Base-by-base conservation (phyloP, 2,797 vertebrate species). In the Liasis olivaceus region DNA sequence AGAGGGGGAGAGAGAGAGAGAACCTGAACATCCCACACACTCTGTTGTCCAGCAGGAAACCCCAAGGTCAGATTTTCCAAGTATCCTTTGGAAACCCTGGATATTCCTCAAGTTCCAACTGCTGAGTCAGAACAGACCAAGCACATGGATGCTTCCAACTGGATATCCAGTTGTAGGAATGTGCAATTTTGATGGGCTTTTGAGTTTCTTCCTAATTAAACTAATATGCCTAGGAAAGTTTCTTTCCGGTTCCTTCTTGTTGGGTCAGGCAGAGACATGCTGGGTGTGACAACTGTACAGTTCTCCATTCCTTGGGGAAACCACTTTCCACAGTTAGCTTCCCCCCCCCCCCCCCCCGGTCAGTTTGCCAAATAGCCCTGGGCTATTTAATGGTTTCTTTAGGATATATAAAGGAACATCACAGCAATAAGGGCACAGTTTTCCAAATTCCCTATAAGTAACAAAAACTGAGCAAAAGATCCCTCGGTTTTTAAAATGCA, bases 11-110 rank as follows among this genome's bases (percentile, higher is more conserved):
- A 5, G 26, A 54, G 20, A 14, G 28, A 8, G 17, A 31, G 24
- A 15, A 47, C 3, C 2, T 14, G 58, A 51, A 54, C 4, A 56
- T 64, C 36, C 85, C 9, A 5, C 60, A 31, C 11, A 14, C 69
- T 4, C 64, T 63, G 28, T 42, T 28, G 56, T 42, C n/a, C 69
- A 87, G 87, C 85, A 90, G 85, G 64, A 93, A 93, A 90, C 85
- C 42, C 42, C 63, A 87, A 58, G 72, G 64, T 90, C 64, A 87
- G 58, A 81, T 90, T 90, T 93, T 81, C 89, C 63, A 20, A 93
- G 58, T 77, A 24, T 77, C 64, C 42, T 81, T 81, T 42, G 22
- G 85, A 90, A 87, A 63, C 5, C 31, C 22, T 81, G 42, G 85
- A 56, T n/a, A 54, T 90, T 90, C 62, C 72, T 90, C 85, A 87